Conservation (phyloP, 1,140 invertebrate genomes). For the Drosophila takahashii region DNA sequence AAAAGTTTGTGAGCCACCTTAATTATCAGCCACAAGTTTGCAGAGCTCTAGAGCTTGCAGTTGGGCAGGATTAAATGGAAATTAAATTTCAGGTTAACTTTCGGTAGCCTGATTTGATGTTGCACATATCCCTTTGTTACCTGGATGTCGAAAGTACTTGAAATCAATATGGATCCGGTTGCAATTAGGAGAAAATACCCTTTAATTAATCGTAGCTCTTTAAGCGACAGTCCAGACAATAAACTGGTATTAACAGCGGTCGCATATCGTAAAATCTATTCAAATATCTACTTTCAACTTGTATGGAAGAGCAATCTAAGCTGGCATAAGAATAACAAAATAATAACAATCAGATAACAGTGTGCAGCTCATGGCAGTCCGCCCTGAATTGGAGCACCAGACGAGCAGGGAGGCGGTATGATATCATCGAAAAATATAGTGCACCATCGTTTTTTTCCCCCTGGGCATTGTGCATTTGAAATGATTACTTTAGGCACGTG, state of each 20-base stretch:
- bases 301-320: neutral
- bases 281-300: neutral
- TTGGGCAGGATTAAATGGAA: slow-evolving; percentile 2
- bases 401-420: slow-evolving; percentile 25
- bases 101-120: neutral
- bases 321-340: slow-evolving; percentile 6
- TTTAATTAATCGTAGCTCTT: slow-evolving; percentile 10
- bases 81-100: neutral
- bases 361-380: slow-evolving; percentile 4
- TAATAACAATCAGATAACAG: slow-evolving; percentile 6
- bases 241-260: neutral
- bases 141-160: neutral
- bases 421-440: slow-evolving; percentile 46
- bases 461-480: slow-evolving; percentile 68
- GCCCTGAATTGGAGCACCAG: slow-evolving; percentile 12
- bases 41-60: slow-evolving; percentile 17
- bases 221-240: neutral
- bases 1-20: slow-evolving; percentile 11
- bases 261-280: neutral
- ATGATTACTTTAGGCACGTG: slow-evolving; percentile 62
- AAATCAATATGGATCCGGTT: neutral
- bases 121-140: slow-evolving; percentile 1
- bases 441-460: slow-evolving; percentile 17
- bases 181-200: neutral
- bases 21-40: slow-evolving; percentile 9